Percentiles rank a stretch among this genome's conserved stretches.
These are phyloP conservation scores for Gnathonemus echidnorhynchus DNA, from an alignment of 2,113 vertebrate genomes.

Conservation along the genomic window DNA sequence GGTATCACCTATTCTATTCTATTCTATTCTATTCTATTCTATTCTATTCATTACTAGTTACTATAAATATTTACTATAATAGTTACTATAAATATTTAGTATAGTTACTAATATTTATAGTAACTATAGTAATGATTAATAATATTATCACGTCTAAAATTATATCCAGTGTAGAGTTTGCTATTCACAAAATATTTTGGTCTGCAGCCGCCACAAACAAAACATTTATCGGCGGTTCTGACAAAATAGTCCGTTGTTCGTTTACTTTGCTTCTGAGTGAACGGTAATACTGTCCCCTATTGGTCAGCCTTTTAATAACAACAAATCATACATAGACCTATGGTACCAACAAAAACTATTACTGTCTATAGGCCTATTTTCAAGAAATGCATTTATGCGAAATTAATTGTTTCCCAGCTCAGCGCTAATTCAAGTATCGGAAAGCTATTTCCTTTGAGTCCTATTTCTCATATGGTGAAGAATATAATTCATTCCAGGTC, in stretches of 20 bases:
- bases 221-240: neutral
- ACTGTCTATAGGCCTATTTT: neutral
- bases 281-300: neutral
- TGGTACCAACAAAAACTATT: neutral
- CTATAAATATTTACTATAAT: too few species aligned
- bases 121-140: neutral
- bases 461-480: neutral
- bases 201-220: neutral
- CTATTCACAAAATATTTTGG: neutral
- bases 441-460: neutral
- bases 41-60: neutral
- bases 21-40: neutral
- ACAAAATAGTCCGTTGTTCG: neutral
- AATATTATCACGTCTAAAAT: neutral
- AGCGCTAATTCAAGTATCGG: neutral
- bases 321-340: neutral
- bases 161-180: neutral
- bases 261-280: neutral
- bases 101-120: neutral
- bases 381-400: neutral
- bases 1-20: neutral
- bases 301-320: neutral
- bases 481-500: neutral
- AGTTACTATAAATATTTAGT: too few species aligned
- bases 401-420: neutral